Evolutionary conservation across 2,113 vertebrate species (phyloP), one percentile per base, ranked within the genome.

Genomic region (Arizona elegans): DNA sequence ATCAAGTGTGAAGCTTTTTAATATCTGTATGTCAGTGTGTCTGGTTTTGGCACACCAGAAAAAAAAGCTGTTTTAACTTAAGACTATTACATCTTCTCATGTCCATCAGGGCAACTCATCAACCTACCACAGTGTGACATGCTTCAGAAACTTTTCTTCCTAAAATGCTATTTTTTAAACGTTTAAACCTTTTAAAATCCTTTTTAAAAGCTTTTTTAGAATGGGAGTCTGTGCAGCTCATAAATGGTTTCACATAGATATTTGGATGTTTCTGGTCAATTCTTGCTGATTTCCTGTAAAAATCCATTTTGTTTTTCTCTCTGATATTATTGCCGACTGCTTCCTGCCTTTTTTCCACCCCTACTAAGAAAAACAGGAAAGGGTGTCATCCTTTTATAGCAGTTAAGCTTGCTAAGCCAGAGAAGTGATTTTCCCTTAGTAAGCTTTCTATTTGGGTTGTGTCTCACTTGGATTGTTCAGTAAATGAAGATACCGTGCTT

Each of bases 401-500:
- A 15, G 19, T n/a, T 38, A 15, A 59, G 92, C 87, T 29, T 87
- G 95, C 95, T 94, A 95, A 96, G 92, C 96, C 94, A 94, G 96
- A 38, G 29, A 88, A 6, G 7, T 65, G 23, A 58, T 62, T 65
- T 96, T 95, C 95, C 96, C 95, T 96, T 94, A 95, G 94, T 95
- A 26, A 52, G 33, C 0, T 85, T 3, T 17, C 43, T 93, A 59
- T 24, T 86, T 55, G 53, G 93, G 70, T 87, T 65, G 9, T 53
- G 86, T 65, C 56, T 91, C 21, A 26, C 33, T 58, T 88, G 24
- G 19, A 17, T 85, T 12, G 43, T 53, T 91, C 5, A 52, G 1
- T 52, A 86, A 33, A 11, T 13, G 38, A 59, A 58, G 10, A 58
- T 6, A 2, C 85, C 2, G 1, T 50, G 9, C 24, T 38, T 81